Percentiles rank a stretch among this genome's conserved stretches.
phyloP scores from a whole-genome alignment of 2,888 invertebrate genomes.

The Prosopocoilus inquinatus region DNA sequence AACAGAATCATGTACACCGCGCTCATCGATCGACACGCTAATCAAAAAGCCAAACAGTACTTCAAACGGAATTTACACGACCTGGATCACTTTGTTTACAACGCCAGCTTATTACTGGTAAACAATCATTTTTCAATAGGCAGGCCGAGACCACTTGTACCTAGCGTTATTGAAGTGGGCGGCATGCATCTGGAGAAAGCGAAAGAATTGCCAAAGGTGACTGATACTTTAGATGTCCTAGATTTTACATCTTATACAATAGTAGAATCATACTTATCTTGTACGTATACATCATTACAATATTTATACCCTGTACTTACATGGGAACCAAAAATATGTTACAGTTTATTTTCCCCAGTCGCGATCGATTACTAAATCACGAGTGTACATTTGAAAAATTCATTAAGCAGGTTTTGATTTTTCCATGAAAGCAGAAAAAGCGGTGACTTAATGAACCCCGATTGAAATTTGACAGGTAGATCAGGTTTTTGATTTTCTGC shows the following conservation, averaged over 20 bases:
- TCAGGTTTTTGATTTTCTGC: too few species aligned
- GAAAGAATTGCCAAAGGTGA: conserved; percentile 32
- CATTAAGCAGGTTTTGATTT: too few species aligned
- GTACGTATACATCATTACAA: too few species aligned
- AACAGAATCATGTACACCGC: conserved; percentile 26
- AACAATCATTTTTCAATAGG: conserved; percentile 53
- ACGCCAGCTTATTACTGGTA: conserved; percentile 50
- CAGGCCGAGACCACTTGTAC: conserved; percentile 49
- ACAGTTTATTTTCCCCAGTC: too few species aligned
- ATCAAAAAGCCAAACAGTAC: conserved; percentile 42
- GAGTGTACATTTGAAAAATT: too few species aligned
- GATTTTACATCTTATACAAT: not conserved
- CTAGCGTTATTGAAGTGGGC: conserved; percentile 54
- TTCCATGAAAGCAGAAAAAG: too few species aligned
- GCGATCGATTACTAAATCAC: too few species aligned
- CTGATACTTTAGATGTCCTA: not conserved
- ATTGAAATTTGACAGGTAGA: too few species aligned
- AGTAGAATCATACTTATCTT: too few species aligned
- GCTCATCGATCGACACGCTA: conserved; percentile 8
- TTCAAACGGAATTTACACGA: conserved; percentile 52
- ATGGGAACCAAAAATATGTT: too few species aligned
- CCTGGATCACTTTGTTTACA: conserved; percentile 50
- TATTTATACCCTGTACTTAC: too few species aligned
- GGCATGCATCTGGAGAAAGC: conserved; percentile 53
- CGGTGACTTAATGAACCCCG: too few species aligned